A percentile compares a stretch with the other conserved stretches of the same genome.
phyloP scores from a whole-genome alignment of 2,113 vertebrate genomes.

The Saimiri boliviensis region DNA sequence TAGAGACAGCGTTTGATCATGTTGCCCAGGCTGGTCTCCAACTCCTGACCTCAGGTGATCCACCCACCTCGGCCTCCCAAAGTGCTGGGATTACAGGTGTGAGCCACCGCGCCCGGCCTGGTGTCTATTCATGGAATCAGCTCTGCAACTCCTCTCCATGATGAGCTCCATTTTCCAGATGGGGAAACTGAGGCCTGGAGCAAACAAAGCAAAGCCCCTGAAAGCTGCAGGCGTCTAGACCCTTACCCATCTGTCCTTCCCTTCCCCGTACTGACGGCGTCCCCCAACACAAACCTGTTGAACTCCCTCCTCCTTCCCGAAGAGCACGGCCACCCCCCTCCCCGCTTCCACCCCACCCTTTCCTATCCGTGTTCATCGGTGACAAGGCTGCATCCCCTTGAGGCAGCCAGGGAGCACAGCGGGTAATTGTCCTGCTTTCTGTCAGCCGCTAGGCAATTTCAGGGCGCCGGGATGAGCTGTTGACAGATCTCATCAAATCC shows the following conservation, averaged over 20 bases:
- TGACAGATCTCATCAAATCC: constrained; percentile 70
- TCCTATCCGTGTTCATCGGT: accelerated
- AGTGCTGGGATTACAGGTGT: too few species aligned
- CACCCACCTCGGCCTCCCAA: too few species aligned
- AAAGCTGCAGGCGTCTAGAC: accelerated
- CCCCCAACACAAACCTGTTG: background rate
- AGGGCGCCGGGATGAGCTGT: background rate
- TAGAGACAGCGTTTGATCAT: too few species aligned
- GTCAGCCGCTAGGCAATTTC: constrained; percentile 39
- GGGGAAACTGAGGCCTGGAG: background rate
- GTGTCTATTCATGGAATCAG: background rate
- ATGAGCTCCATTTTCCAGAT: background rate
- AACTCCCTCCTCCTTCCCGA: background rate
- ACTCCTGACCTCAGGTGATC: too few species aligned
- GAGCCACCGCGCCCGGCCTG: too few species aligned
- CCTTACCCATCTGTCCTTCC: accelerated
- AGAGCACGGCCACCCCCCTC: accelerated
- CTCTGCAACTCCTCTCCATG: too few species aligned
- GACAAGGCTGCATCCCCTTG: background rate
- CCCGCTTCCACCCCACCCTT: accelerated
- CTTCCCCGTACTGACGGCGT: background rate
- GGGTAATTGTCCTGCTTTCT: constrained; percentile 64
- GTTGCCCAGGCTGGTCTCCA: too few species aligned
- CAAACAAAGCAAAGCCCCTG: background rate
- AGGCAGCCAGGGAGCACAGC: background rate